A percentile compares a stretch with the other conserved stretches of the same genome.
Evolutionary conservation across 2,888 invertebrate genomes (phyloP).

Genomic region (Aricia artaxerxes): DNA sequence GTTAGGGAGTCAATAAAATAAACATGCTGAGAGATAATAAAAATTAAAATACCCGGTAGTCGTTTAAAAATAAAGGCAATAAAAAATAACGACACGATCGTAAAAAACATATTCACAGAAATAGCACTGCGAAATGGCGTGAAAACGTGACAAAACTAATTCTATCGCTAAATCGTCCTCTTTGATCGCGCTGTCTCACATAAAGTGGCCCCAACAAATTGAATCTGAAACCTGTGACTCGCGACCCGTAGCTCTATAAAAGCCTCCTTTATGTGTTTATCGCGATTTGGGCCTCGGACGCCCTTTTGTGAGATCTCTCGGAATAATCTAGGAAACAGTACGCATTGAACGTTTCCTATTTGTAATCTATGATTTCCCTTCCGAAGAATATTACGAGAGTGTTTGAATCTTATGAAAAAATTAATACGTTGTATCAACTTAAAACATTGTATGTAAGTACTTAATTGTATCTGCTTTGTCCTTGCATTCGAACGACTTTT

Average conservation of each 20-base stretch:
- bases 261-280: conserved; percentile 53
- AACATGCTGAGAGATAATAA: background rate
- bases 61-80: background rate
- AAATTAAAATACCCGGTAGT: background rate
- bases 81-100: conserved; percentile 21
- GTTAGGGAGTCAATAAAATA: background rate
- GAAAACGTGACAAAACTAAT: conserved; percentile 49
- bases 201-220: conserved; percentile 60
- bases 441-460: too few relatives aligned
- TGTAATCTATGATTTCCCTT: conserved; percentile 18
- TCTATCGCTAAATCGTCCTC: conserved; percentile 54
- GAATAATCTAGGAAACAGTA: conserved; percentile 29
- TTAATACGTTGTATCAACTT: too few relatives aligned
- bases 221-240: conserved; percentile 49
- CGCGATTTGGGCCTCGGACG: conserved; percentile 48
- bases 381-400: background rate
- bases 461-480: too few relatives aligned
- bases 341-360: conserved; percentile 15
- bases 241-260: conserved; percentile 41
- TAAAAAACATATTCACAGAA: conserved; percentile 25
- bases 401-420: background rate
- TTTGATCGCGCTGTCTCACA: conserved; percentile 48
- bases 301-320: conserved; percentile 30
- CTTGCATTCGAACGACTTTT: too few relatives aligned
- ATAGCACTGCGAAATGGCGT: conserved; percentile 30